Conservation (phyloP, 2,113 vertebrate species). For the Anser cygnoides region DNA sequence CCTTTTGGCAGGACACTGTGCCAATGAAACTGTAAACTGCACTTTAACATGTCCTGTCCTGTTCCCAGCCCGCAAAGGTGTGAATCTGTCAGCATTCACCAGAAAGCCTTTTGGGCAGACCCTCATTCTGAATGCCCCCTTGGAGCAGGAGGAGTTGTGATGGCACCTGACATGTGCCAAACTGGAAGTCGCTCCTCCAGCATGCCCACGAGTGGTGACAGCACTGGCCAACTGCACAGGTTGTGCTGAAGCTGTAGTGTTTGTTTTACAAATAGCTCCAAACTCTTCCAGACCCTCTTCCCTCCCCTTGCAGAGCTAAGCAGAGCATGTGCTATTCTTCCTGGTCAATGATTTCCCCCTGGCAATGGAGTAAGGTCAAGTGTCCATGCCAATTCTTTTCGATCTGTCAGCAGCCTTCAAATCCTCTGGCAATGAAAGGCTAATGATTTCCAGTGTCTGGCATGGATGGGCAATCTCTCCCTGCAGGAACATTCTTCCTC, state of each 20-base stretch:
- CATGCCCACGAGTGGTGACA: neutral
- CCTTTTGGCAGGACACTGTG: neutral
- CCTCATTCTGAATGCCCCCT: neutral
- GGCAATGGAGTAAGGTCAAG: constrained; percentile 51
- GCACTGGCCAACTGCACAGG: neutral
- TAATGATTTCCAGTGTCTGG: constrained; percentile 23
- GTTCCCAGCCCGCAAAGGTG: neutral
- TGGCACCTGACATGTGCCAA: neutral
- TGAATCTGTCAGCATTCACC: neutral
- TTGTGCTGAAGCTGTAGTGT: neutral
- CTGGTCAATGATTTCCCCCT: constrained; percentile 49
- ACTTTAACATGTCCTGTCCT: neutral
- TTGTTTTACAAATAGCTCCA: constrained; percentile 8
- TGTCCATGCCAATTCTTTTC: constrained; percentile 5
- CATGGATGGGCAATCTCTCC: constrained; percentile 24
- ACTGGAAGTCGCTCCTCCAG: neutral
- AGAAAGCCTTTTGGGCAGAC: neutral
- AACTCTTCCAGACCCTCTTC: neutral
- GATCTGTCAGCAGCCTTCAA: constrained; percentile 30
- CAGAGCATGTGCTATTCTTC: constrained; percentile 2
- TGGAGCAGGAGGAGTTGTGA: constrained; percentile 13
- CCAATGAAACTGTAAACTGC: neutral
- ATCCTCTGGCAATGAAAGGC: neutral
- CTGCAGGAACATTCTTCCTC: constrained; percentile 28
- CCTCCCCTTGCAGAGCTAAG: neutral